phyloP scores from a whole-genome alignment of 2,113 vertebrate species.

The Poecilia latipinna region DNA sequence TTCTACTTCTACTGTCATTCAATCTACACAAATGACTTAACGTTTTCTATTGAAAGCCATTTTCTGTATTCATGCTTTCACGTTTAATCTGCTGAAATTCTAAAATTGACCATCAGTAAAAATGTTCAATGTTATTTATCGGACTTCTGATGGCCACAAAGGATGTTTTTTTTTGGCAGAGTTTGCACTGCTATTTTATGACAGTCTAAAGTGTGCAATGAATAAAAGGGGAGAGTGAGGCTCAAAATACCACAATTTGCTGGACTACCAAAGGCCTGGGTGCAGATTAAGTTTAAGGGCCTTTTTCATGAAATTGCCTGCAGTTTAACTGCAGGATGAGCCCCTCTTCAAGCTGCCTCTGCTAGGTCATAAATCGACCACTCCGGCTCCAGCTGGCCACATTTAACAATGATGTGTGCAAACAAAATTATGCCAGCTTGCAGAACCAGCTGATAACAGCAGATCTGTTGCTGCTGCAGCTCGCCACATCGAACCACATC shows the following conservation, averaged over 20 bases:
- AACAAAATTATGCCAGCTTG: background rate
- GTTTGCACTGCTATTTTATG: background rate
- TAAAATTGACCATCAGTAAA: background rate
- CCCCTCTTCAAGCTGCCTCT: background rate
- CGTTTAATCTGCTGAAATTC: background rate
- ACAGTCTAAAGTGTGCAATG: background rate
- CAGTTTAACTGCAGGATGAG: background rate
- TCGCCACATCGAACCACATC: too few species aligned
- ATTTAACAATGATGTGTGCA: background rate
- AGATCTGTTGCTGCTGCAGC: too few species aligned
- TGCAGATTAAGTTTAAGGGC: background rate
- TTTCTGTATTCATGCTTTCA: too few species aligned
- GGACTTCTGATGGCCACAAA: too few species aligned
- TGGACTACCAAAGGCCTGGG: background rate
- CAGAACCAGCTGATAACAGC: background rate
- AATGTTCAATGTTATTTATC: background rate
- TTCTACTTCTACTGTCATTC: background rate
- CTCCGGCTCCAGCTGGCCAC: background rate
- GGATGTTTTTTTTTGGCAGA: too few species aligned
- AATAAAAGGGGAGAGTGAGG: background rate
- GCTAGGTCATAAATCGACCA: background rate
- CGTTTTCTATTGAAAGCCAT: too few species aligned
- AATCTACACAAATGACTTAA: background rate
- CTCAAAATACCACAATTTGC: background rate
- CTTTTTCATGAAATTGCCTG: background rate